Base-by-base conservation (phyloP, 2,888 invertebrate species). In the Caenorhabditis zanzibari region DNA sequence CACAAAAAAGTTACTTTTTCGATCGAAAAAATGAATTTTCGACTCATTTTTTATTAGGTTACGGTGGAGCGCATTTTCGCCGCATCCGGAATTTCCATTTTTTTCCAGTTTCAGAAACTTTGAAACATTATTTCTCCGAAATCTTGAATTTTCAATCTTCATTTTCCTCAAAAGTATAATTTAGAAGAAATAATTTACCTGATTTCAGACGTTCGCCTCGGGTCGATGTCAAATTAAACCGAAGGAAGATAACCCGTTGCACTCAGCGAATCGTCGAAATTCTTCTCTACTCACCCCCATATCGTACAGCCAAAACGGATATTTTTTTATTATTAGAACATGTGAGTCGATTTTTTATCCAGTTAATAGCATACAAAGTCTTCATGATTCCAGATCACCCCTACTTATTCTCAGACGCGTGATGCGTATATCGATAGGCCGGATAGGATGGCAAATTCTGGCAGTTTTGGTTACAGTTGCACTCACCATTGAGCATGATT, bases 401-500 rank as follows among this genome's bases (percentile, higher is more conserved):
- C 12, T n/a, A 63, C 32, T 63, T 74, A 74, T 64, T 74, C 64
- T 28, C 19, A 61, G 28, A 72, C 74, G 74, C 66, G 76, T 49
- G 66, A 82, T 82, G 82, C 72, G 82, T 66, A 82, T 76, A 82
- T 82, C 76, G 66, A 32, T 66, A 59, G 52, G 49, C 58, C 66
- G 80, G 58, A 72, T 64, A 75, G 56, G 38, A 82, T 66, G 71
- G 63, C 64, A 71, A 26, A 54, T 76, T 66, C 44, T 66, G 61
- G 52, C 73, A 59, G 73, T 72, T 59, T 59, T 76, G 19, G 28
- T 77, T 32, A 24, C 73, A 47, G n/a, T 74, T 41, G 61, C 77
- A 74, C 52, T 71, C 61, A 71, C 80, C 47, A 85, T 76, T 66
- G 86, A 86, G 63, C 86, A 86, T 69, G 86, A 86, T 81, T 86